Percentiles rank a stretch among this genome's conserved stretches.
Conservation (phyloP, 1,140 invertebrate genomes). For the Metaphire vulgaris region DNA sequence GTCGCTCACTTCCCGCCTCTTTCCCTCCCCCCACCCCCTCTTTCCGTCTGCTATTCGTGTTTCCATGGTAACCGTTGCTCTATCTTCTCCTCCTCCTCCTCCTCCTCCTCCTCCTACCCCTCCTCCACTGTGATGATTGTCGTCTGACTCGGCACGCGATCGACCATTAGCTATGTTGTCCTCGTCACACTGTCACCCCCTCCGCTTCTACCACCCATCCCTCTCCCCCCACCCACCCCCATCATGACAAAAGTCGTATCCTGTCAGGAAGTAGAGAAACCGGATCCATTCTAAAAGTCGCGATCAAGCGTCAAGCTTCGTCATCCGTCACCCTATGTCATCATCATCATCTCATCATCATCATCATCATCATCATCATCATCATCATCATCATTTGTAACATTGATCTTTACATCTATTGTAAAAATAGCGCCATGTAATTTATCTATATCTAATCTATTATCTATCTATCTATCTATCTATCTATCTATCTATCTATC, state of each 20-base stretch:
- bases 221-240: not conserved
- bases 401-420: not conserved
- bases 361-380: constrained; percentile 2
- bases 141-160: no score
- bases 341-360: constrained; percentile 1
- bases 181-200: not conserved
- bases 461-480: no score
- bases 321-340: not conserved
- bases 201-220: not conserved
- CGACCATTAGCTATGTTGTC: no score
- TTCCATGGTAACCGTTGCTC: no score
- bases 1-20: no score
- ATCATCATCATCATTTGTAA: not conserved
- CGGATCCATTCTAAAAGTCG: not conserved
- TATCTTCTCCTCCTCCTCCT: no score
- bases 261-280: not conserved
- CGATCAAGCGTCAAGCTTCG: not conserved
- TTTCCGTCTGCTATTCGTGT: no score
- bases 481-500: no score
- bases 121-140: no score
- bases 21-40: no score
- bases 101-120: no score
- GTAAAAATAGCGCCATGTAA: not conserved
- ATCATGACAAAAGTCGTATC: not conserved
- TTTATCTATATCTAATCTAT: not conserved